Conservation (phyloP, 2,113 vertebrate species). For the Quiscalus mexicanus region DNA sequence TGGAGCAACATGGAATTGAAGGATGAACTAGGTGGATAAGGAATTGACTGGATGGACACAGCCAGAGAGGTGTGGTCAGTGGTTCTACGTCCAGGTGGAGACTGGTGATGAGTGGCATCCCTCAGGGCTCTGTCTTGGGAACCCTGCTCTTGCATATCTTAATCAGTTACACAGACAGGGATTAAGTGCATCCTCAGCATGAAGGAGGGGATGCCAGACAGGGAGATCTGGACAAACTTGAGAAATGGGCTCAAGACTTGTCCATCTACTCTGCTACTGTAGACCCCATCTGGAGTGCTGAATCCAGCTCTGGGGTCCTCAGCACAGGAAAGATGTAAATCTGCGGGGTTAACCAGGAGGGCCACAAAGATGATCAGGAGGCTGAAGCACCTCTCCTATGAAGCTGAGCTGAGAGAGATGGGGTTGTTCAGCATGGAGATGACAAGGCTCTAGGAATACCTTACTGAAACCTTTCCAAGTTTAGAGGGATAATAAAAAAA, state of each 20-base stretch:
- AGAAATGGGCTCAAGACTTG: background rate
- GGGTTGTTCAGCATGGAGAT: background rate
- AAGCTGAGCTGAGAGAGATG: background rate
- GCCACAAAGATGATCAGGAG: background rate
- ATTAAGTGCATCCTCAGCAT: background rate
- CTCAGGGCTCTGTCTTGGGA: background rate
- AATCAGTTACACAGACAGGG: background rate
- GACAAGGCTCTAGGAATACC: background rate
- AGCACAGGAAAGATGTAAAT: background rate
- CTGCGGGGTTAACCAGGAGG: background rate
- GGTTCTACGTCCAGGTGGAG: background rate
- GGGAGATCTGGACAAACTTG: background rate
- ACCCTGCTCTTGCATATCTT: background rate
- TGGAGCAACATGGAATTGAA: background rate
- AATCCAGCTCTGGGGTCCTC: background rate
- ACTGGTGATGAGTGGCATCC: background rate
- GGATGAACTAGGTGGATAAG: too few relatives aligned
- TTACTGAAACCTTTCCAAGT: too few relatives aligned
- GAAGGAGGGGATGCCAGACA: background rate
- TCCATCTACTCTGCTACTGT: background rate
- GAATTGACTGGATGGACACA: background rate
- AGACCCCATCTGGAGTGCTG: background rate
- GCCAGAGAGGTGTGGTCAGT: background rate
- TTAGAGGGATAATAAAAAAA: background rate
- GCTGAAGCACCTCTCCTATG: background rate